Evolutionary conservation across 1,140 invertebrate species (phyloP).

Genomic region (Diabrotica virgifera): DNA sequence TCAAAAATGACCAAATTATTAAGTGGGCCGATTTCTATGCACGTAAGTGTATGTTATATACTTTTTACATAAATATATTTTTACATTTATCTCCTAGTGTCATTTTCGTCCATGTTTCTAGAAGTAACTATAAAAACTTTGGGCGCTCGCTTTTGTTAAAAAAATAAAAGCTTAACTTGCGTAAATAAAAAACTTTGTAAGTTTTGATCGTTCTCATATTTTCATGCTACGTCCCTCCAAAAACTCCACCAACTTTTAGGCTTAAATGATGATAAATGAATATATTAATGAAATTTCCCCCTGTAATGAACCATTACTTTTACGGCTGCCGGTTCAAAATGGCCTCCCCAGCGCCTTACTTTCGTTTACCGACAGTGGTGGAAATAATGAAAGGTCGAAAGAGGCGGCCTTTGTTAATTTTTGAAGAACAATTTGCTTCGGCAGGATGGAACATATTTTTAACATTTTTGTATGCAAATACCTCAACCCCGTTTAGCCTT

Average conservation of each 20-base stretch:
- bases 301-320: slow-evolving; percentile 16
- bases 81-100: too few species aligned
- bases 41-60: too few species aligned
- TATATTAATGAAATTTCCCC: slow-evolving; percentile 17
- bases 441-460: too few species aligned
- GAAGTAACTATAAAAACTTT: too few species aligned
- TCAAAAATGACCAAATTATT: too few species aligned
- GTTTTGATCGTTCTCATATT: slow-evolving; percentile 11
- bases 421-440: too few species aligned
- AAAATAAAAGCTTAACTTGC: not conserved
- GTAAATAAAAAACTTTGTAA: not conserved
- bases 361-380: not conserved
- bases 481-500: too few species aligned
- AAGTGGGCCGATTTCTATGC: too few species aligned
- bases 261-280: slow-evolving; percentile 15
- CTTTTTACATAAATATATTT: too few species aligned
- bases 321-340: not conserved
- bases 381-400: not conserved
- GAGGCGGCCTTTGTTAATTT: not conserved
- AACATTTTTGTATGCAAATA: too few species aligned
- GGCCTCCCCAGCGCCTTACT: not conserved
- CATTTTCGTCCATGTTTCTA: too few species aligned
- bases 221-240: not conserved
- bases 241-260: not conserved
- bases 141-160: too few species aligned